phyloP scores from a whole-genome alignment of 2,113 vertebrate genomes.

The Notothenia rossii region DNA sequence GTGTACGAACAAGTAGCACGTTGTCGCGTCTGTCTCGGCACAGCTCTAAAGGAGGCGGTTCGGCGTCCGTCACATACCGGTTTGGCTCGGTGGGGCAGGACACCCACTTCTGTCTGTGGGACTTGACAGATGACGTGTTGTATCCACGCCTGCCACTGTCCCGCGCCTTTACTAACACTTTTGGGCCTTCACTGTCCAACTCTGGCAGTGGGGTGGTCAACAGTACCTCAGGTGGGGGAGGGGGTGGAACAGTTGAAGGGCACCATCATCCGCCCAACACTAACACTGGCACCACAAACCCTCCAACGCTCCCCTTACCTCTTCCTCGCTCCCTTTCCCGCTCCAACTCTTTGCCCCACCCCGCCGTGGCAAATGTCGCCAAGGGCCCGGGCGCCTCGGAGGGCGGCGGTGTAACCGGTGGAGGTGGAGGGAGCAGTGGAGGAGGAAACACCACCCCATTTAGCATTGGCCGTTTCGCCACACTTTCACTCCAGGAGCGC shows the following conservation, averaged over 20 bases:
- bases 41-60: constrained; percentile 80
- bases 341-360: constrained; percentile 93
- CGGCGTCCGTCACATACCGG: constrained; percentile 87
- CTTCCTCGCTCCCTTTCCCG: constrained; percentile 90
- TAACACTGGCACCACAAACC: constrained; percentile 70
- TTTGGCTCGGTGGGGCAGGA: constrained; percentile 95
- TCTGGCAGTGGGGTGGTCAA: constrained; percentile 79
- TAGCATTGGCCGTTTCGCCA: constrained; percentile 90
- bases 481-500: constrained; percentile 87
- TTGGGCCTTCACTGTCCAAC: constrained; percentile 75
- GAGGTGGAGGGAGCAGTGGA: constrained; percentile 38
- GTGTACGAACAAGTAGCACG: constrained; percentile 87
- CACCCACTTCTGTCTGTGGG: constrained; percentile 95
- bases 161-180: constrained; percentile 87
- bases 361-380: constrained; percentile 81
- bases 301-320: constrained; percentile 71
- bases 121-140: constrained; percentile 90
- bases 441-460: constrained; percentile 75
- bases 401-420: constrained; percentile 33
- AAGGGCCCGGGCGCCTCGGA: constrained; percentile 72
- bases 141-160: constrained; percentile 86
- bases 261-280: constrained; percentile 82
- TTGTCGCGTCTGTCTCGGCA: constrained; percentile 87
- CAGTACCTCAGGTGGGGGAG: constrained; percentile 69
- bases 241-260: constrained; percentile 75